Base-by-base conservation (phyloP, 2,888 invertebrate species). In the Iphiclides podalirius region DNA sequence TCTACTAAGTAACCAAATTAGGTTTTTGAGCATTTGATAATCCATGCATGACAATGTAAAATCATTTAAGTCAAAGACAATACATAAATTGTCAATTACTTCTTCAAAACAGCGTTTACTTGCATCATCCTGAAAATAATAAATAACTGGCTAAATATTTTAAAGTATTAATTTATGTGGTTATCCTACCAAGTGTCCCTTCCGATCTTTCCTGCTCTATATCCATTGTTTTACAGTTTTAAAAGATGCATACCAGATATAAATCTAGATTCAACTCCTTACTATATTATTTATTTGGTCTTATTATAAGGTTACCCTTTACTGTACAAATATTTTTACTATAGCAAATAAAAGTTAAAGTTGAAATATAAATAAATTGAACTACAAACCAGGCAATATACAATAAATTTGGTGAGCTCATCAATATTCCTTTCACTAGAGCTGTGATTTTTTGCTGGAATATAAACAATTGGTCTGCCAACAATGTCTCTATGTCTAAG, bases 1-100 rank as follows among this genome's bases (percentile, higher is more conserved):
- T 54, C 92, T 90, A 64, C 93, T 92, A 8, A 95, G 87, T 31
- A 95, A 74, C 94, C 94, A 94, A 55, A 95, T 94, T 26, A 95
- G 81, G 71, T 94, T 94, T 74, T 94, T 94, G 9, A 95, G 90
- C 53, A 95, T 90, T 72, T 94, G 94, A 72, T 95, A 95, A 69
- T 95, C 95, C 94, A 95, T 94, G 66, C 94, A 94, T 35, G 91
- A 92, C 35, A 94, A 79, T 49, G 93, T 93, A 68, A 95, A 95
- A 59, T 90, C 92, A 57, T 91, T 91, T 59, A 95, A 75, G 76
- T 95, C 95, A 77, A 95, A 95, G 31, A 95, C 92, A 67, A 95
- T 94, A 70, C 95, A 95, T 12, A 95, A 73, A 67, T 94, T 94
- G 77, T 95, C 95, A 12, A 93, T 90, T 1, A 94, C 93, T 74